Evolutionary conservation across 1,140 invertebrate genomes (phyloP), one percentile per base, ranked within the genome.

Genomic region (Leptopilina clavipes): DNA sequence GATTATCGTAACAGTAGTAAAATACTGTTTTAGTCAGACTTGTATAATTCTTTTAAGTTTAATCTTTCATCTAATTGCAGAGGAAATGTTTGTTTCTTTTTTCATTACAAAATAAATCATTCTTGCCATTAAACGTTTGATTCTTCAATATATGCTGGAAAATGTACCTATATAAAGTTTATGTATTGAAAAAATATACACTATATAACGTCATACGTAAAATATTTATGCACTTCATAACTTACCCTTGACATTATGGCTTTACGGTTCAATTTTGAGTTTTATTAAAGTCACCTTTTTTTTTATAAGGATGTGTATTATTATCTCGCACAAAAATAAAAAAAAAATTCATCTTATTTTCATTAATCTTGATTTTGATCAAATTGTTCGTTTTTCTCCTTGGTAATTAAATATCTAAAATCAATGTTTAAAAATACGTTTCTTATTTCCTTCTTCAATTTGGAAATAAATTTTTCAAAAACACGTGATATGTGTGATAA

Each of bases 161-260:
- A 52, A 17, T 52, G 37, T 9, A 40, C 37, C 5, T 40, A 54
- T 14, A 65, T 65, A 65, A 65, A 25, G 19, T 31, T 65, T 54
- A 10, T 40, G 37, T 40, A 40, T 40, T 40, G 37, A n/a, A 17
- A 52, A 52, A 52, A 52, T 17, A 52, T 17, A n/a, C 12, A 48
- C n/a, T n/a, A 65, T 59, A 25, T 9, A 22, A 19, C 22, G 25
- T 25, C 2, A n/a, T n/a, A n/a, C 18, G 25, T 65, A 65, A 65
- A 65, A 65, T 65, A 19, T 59, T 59, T 59, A 25, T 31, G 0
- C 25, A 65, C 25, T 65, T 25, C 19, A 65, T n/a, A n/a, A 65
- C 25, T 31, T 31, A 65, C 25, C 59, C 59, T 65, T 65, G 59
- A 65, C 59, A 25, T 65, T 65, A 37, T 14, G 19, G 12, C 25